Percentiles rank a stretch among this genome's conserved stretches.
Evolutionary conservation across 2,888 invertebrate species (phyloP).

Genomic region (Drosophila falleni): DNA sequence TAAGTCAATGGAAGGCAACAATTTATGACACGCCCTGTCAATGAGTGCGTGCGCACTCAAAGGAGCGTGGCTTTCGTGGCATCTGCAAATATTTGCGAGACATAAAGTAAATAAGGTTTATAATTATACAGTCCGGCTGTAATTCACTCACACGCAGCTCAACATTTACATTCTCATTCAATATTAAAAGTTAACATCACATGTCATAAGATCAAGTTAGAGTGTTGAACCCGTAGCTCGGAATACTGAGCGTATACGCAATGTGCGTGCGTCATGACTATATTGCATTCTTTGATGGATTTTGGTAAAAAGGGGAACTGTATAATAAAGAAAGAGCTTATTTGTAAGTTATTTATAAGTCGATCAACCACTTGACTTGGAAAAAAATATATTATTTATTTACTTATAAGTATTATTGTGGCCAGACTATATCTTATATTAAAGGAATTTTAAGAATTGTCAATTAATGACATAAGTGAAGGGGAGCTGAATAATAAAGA

Average conservation of each 20-base stretch:
- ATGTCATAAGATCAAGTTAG: conserved; percentile 23
- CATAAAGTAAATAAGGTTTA: conserved; percentile 69
- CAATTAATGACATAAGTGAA: background rate
- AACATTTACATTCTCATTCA: conserved; percentile 12
- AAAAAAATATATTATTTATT: background rate
- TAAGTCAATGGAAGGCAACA: conserved; percentile 31
- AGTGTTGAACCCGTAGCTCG: background rate
- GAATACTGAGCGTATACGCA: conserved; percentile 42
- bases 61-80: conserved; percentile 56
- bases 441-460: no score
- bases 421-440: no score
- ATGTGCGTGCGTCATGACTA: conserved; percentile 18
- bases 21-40: conserved; percentile 62
- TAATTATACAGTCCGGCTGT: conserved; percentile 69
- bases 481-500: background rate
- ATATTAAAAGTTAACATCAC: conserved; percentile 25
- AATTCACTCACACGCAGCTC: conserved; percentile 53
- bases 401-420: background rate
- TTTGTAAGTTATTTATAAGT: background rate
- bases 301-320: background rate
- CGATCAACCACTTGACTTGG: background rate
- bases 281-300: conserved; percentile 7
- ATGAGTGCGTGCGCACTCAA: conserved; percentile 42
- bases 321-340: background rate
- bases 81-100: conserved; percentile 69